Conservation (phyloP, 2,113 vertebrate genomes). For the Spea bombifrons region DNA sequence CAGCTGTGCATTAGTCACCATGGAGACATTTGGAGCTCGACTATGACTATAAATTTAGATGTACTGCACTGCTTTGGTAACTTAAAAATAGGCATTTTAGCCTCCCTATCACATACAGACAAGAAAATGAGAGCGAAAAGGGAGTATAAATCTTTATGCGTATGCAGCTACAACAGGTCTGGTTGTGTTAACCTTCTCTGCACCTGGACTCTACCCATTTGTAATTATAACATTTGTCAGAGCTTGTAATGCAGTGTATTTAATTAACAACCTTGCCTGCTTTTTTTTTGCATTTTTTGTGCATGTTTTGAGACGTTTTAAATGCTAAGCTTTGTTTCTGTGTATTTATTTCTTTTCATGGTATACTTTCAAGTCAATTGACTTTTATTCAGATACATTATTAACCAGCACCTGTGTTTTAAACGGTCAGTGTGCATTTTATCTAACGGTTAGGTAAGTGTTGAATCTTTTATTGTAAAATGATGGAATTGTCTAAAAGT, state of each 20-base stretch:
- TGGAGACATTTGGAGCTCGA: constrained; percentile 43
- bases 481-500: too few relatives aligned
- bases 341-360: neutral
- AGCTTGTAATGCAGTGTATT: constrained; percentile 7
- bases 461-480: too few relatives aligned
- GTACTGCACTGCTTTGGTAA: constrained; percentile 32
- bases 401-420: neutral
- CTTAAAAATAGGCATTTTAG: constrained; percentile 45
- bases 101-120: constrained; percentile 43
- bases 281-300: constrained; percentile 23
- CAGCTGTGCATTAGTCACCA: constrained; percentile 45
- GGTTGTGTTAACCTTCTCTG: constrained; percentile 42
- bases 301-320: constrained; percentile 29
- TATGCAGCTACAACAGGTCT: constrained; percentile 34
- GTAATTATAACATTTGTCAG: constrained; percentile 20
- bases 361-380: neutral
- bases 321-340: neutral
- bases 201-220: neutral
- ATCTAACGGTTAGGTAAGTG: too few relatives aligned
- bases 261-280: constrained; percentile 27
- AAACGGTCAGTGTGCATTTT: too few relatives aligned
- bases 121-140: constrained; percentile 41
- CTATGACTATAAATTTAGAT: constrained; percentile 48
- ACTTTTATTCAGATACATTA: neutral
- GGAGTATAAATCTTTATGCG: constrained; percentile 39